phyloP scores from a whole-genome alignment of 2,113 vertebrate species.

The Plestiodon gilberti region DNA sequence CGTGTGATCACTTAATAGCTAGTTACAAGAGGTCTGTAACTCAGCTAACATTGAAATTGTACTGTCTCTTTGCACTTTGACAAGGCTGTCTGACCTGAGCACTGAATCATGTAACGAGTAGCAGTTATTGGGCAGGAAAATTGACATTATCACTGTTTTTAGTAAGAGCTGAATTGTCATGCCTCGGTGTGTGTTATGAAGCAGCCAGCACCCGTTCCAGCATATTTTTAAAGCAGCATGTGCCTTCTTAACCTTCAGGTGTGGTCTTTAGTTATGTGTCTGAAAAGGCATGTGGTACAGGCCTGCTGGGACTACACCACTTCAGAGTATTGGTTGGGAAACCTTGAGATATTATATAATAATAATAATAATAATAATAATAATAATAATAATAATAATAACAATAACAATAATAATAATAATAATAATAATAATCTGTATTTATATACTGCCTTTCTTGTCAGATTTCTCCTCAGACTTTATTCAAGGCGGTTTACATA shows the following conservation, averaged over 20 bases:
- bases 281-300: not conserved
- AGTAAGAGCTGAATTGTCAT: not conserved
- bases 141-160: conserved; percentile 14
- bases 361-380: no score
- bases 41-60: fast-evolving
- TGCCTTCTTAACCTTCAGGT: no score
- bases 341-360: not conserved
- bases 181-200: not conserved
- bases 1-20: not conserved
- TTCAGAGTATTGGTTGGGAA: not conserved
- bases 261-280: no score
- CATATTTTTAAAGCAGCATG: not conserved
- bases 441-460: no score
- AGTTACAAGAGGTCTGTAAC: not conserved
- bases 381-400: no score
- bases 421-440: no score
- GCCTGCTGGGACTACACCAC: not conserved
- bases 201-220: not conserved
- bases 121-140: fast-evolving
- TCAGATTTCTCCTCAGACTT: no score
- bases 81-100: not conserved
- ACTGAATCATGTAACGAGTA: not conserved
- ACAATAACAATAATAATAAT: no score
- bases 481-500: no score
- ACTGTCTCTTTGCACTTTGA: fast-evolving